Evolutionary conservation across 2,888 invertebrate species (phyloP), one percentile per base, ranked within the genome.

Genomic region (Leptarthrus brevirostris): DNA sequence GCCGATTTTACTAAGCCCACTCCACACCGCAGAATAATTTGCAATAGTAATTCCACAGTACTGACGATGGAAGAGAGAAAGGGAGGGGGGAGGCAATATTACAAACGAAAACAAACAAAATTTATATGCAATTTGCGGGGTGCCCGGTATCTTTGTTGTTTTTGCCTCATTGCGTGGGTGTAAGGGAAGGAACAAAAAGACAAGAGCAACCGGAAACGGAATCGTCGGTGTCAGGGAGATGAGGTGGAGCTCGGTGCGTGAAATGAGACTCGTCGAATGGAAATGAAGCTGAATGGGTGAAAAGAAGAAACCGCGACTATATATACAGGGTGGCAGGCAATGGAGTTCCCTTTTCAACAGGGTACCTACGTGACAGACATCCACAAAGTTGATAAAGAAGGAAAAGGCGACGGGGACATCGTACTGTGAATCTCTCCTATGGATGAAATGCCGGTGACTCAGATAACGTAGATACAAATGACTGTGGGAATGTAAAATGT

Each of bases 391-490:
- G 58, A 58, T 58, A 14, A 18, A 12, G 20, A 24, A 10, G 22
- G 24, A 6, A 10, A 16, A 20, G 36, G 1, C 36, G 20, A 18
- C 34, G 36, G 18, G 36, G 36, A 16, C 58, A 36, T 18, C n/a
- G n/a, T n/a, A n/a, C n/a, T n/a, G n/a, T n/a, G n/a, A n/a, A n/a
- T n/a, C n/a, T n/a, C n/a, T n/a, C n/a, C n/a, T n/a, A n/a, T n/a
- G n/a, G n/a, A 14, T 56, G 56, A 14, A 58, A 10, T 36, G 36
- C 18, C 36, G 2, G 58, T 58, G 58, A 58, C 58, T 58, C 58
- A 58, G 58, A 58, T 58, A 58, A 58, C 58, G 20, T 20, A 36
- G 40, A 58, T 40, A 34, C 56, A 36, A 58, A 58, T 58, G 58
- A 12, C 58, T 58, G 58, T 58, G 58, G 58, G 58, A 58, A 58